These are phyloP conservation scores for Nezara viridula DNA, from an alignment of 2,888 invertebrate species.

Conservation along the genomic window DNA sequence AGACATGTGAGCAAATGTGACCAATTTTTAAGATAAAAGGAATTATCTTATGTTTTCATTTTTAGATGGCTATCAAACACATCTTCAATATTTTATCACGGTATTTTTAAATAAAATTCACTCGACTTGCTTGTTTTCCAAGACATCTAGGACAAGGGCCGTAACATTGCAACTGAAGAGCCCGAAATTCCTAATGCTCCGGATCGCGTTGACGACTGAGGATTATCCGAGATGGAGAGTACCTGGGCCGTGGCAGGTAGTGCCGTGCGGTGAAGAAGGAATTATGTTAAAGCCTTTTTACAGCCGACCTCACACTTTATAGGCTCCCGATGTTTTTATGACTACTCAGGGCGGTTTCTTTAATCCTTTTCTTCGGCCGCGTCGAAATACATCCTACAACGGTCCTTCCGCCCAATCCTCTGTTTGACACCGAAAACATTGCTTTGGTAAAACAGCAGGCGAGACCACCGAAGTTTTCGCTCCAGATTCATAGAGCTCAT, in stretches of 20 bases:
- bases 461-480: background rate
- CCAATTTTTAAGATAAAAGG: too few relatives aligned
- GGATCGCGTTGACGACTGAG: background rate
- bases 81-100: too few relatives aligned
- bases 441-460: background rate
- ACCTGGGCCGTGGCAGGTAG: background rate
- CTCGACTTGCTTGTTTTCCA: too few relatives aligned
- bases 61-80: too few relatives aligned
- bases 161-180: background rate
- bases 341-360: conserved; percentile 49
- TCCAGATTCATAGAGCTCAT: background rate
- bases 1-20: too few relatives aligned
- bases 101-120: too few relatives aligned
- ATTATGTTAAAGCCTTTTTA: conserved; percentile 54
- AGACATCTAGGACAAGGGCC: too few relatives aligned
- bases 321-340: conserved; percentile 56
- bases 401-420: conserved; percentile 1
- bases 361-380: conserved; percentile 51
- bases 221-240: conserved; percentile 11
- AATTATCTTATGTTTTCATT: too few relatives aligned
- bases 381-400: conserved; percentile 7
- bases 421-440: conserved; percentile 3
- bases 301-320: conserved; percentile 53
- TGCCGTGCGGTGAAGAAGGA: conserved; percentile 41
- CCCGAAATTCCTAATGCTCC: background rate